Evolutionary conservation across 2,888 invertebrate species (phyloP).

Genomic region (Cordylochernes scorpioides): DNA sequence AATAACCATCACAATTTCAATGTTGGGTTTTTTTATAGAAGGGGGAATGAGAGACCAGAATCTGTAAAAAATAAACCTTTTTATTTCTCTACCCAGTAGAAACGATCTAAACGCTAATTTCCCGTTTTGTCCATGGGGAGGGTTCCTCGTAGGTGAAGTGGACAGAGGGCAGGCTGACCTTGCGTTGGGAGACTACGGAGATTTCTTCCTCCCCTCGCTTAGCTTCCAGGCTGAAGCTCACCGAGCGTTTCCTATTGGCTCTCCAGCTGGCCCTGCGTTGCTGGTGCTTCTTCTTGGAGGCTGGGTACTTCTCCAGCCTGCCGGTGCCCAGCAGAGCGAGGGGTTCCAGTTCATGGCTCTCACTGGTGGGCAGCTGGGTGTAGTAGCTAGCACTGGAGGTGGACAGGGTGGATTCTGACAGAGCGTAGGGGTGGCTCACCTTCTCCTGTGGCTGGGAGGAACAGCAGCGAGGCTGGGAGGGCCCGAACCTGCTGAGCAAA

Average conservation of each 20-base stretch:
- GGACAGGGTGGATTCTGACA: constrained; percentile 23
- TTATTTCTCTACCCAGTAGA: no score
- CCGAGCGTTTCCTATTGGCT: constrained; percentile 6
- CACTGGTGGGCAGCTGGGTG: constrained; percentile 11
- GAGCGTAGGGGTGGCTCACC: constrained; percentile 21
- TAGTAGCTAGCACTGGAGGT: constrained; percentile 19
- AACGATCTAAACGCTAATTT: no score
- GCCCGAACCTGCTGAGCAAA: constrained; percentile 43
- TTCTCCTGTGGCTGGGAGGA: constrained; percentile 16
- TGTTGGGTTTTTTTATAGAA: no score
- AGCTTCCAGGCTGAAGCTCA: constrained; percentile 5
- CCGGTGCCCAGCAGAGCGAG: constrained; percentile 12
- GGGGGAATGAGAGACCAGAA: no score
- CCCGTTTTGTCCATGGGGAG: no score
- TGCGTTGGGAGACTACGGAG: no score
- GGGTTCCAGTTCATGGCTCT: constrained; percentile 21
- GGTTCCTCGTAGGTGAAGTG: no score
- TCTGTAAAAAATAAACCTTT: no score
- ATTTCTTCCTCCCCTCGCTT: constrained; percentile 1
- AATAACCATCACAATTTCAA: no score
- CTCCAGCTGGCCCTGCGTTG: not conserved
- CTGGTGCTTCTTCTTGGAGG: constrained; percentile 4
- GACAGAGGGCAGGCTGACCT: constrained; percentile 7
- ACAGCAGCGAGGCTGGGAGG: constrained; percentile 23
- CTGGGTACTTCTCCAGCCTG: constrained; percentile 1